Conservation (phyloP, 2,888 invertebrate species). For the Philopedon plagiatum region DNA sequence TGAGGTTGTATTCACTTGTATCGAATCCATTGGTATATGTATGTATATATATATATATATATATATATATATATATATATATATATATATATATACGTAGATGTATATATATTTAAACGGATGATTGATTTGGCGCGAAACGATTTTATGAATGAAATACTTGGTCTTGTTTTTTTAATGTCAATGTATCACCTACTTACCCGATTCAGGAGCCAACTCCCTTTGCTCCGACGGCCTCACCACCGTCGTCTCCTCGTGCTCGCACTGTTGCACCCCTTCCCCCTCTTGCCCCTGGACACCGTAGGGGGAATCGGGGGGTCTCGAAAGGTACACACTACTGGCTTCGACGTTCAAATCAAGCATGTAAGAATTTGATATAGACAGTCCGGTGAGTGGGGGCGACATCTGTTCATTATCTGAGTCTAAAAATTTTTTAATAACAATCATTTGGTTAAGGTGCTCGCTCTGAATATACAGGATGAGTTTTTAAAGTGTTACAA, state of each 20-base stretch:
- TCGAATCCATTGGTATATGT: too few species aligned
- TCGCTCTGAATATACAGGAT: too few species aligned
- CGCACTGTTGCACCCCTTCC: constrained; percentile 1
- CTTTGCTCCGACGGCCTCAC: constrained; percentile 69
- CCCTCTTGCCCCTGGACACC: constrained; percentile 30
- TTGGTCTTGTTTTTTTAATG: too few species aligned
- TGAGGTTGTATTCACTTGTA: too few species aligned
- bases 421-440: constrained; percentile 64
- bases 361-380: constrained; percentile 72
- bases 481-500: too few species aligned
- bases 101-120: not conserved
- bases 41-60: not conserved
- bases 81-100: too few species aligned
- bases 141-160: too few species aligned
- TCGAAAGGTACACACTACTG: constrained; percentile 74
- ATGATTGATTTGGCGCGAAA: too few species aligned
- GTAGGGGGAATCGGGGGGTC: constrained; percentile 55
- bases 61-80: not conserved
- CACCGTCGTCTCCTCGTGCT: constrained; percentile 59
- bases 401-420: constrained; percentile 67
- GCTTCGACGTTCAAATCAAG: constrained; percentile 77
- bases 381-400: constrained; percentile 62
- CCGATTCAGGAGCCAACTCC: constrained; percentile 66
- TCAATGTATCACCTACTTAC: constrained; percentile 56
- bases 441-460: too few species aligned